Evolutionary conservation across 2,888 invertebrate genomes (phyloP), one percentile per base, ranked within the genome.

Genomic region (Ormyrus thymus): DNA sequence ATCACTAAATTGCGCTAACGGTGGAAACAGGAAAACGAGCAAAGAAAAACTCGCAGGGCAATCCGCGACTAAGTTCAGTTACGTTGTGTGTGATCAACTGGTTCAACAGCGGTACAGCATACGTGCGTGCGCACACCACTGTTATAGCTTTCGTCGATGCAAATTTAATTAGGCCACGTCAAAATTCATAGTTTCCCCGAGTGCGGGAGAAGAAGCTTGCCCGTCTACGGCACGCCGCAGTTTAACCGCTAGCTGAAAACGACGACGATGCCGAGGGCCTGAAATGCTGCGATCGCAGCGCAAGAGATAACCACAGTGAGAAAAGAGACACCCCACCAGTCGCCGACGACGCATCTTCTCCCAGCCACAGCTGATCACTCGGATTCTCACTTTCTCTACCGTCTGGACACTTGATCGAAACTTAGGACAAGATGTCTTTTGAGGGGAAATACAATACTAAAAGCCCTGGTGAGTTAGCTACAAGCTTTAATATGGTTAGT

Each of bases 401-500:
- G 53, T 15, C 15, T 15, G 11, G 50, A 29, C 13, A 51, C 3
- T 29, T 15, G 6, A n/a, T 7, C 11, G 29, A 29, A 29, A 29
- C 29, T 29, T 29, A 29, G 29, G 8, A n/a, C 15, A 61, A 45
- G 80, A 91, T 92, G 91, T 89, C 90, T 79, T 88, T 92, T 86
- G 92, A 92, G 87, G 90, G 90, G 48, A 92, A 92, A 86, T 93
- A 93, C 86, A 93, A 93, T 85, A 90, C 92, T 62, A 93, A 92
- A 87, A 93, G 93, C 85, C 93, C 93, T 84, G 93, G 93, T 93
- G 29, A 29, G 29, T 29, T 29, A 29, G 29, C 29, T 29, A 3
- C 29, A 29, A 29, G 29, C 29, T 29, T 29, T 29, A 29, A 4
- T 29, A 29, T 29, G 29, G 29, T 29, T 29, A 29, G 4, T 29